Evolutionary conservation across 2,113 vertebrate genomes (phyloP).

Genomic region (Aspiorhynchus laticeps): DNA sequence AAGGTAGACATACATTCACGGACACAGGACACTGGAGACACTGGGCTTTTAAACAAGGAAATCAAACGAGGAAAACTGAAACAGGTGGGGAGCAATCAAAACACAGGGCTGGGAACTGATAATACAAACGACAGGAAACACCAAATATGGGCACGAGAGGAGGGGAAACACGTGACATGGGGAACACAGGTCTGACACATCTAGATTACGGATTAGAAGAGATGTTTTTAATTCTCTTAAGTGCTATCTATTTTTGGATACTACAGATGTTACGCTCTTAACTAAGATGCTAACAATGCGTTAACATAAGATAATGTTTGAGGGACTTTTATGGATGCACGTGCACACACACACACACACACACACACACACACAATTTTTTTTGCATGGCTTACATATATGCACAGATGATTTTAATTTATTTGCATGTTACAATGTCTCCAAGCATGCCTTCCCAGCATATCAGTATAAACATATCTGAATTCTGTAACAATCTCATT

Average conservation of each 20-base stretch:
- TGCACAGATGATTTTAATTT: background rate
- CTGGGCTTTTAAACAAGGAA: too few relatives aligned
- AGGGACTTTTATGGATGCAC: background rate
- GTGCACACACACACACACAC: too few relatives aligned
- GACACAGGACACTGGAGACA: too few relatives aligned
- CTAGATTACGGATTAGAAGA: constrained; percentile 57
- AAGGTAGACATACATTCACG: too few relatives aligned
- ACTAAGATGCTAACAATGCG: constrained; percentile 38
- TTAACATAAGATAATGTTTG: background rate
- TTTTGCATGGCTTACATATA: background rate
- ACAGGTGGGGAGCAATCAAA: too few relatives aligned
- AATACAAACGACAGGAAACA: too few relatives aligned
- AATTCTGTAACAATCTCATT: background rate
- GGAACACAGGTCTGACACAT: too few relatives aligned
- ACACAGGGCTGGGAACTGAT: too few relatives aligned
- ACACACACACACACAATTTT: too few relatives aligned
- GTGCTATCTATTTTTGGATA: constrained; percentile 53
- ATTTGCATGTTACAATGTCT: background rate
- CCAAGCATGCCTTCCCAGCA: background rate
- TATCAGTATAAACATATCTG: background rate
- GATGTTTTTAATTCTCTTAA: constrained; percentile 42
- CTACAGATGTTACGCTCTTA: constrained; percentile 21
- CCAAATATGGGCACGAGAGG: too few relatives aligned
- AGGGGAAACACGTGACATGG: too few relatives aligned
- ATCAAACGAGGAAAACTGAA: too few relatives aligned